Base-by-base conservation (phyloP, 2,113 vertebrate species). In the Leptodactylus fuscus region DNA sequence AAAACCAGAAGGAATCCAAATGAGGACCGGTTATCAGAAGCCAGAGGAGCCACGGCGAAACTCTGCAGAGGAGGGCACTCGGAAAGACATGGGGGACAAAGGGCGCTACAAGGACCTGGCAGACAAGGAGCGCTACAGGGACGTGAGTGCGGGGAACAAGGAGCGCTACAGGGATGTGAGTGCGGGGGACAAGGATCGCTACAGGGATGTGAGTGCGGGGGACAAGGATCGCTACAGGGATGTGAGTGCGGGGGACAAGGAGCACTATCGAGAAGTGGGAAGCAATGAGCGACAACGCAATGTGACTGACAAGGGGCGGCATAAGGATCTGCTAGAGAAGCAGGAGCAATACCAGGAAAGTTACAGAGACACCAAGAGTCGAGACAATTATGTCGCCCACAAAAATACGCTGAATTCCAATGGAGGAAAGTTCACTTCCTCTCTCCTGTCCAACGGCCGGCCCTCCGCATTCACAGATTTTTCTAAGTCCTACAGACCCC, bases 401-500 rank as follows among this genome's bases (percentile, higher is more conserved):
- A 55, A 58, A 24, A 78, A 78, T 24, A 89, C 87, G 80, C 89
- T 92, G 81, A 96, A 97, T 88, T 90, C 92, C 87, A 95, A 93
- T 86, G 93, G 91, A 78, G 92, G 90, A 92, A 95, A 91, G 88
- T 88, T 93, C 73, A 91, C 91, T 87, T 93, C 91, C 34, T 87
- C 89, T 0, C 91, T 91, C 87, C 84, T 89, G 0, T 91, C 91
- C 7, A 85, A 90, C 0, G 94, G 96, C 77, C 89, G 89, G 27
- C 96, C 95, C 53, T 91, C 92, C 81, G 91, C 93, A 67, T 95
- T 96, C 82, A 91, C 94, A 49, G 95, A 95, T 15, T 82, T 92
- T 60, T 44, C 62, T 0, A 89, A 93, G 12, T 89, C 90, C 10
- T 92, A 94, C 0, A 89, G 93, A 87, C 91, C 92, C 29, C 93